A percentile compares a stretch with the other conserved stretches of the same genome.
Evolutionary conservation across 2,113 vertebrate species (phyloP).

Genomic region (Micronycteris hirsuta): DNA sequence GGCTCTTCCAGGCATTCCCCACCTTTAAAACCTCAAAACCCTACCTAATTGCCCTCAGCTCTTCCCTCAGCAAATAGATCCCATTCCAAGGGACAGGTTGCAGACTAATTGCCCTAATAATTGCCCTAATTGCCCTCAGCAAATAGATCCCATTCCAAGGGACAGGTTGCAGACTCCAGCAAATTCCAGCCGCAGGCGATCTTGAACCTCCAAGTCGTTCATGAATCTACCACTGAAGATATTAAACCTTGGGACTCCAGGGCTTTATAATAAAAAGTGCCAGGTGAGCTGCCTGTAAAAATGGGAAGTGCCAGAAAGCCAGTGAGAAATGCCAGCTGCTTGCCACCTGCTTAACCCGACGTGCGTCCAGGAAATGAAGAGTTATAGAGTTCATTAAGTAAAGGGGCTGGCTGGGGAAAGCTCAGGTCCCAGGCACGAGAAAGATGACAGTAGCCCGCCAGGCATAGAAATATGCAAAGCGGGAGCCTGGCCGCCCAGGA

Average conservation of each 20-base stretch:
- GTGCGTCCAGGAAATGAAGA: slow-evolving; percentile 18
- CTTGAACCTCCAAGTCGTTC: not conserved
- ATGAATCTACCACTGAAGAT: not conserved
- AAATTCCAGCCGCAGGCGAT: not conserved
- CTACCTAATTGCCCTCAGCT: not conserved
- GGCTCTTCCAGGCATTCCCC: not conserved
- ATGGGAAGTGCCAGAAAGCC: slow-evolving; percentile 20
- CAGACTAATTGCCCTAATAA: too few species aligned
- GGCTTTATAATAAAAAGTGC: slow-evolving; percentile 46
- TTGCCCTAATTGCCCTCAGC: slow-evolving; percentile 5
- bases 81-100: not conserved
- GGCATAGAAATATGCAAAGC: not conserved
- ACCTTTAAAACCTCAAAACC: not conserved
- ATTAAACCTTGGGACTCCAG: slow-evolving; percentile 37
- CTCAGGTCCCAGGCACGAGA: not conserved
- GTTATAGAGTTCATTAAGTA: not conserved
- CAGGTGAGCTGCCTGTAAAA: not conserved
- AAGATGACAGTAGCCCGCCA: not conserved
- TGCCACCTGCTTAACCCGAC: slow-evolving; percentile 4
- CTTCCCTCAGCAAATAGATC: slow-evolving; percentile 34
- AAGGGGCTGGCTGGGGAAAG: not conserved
- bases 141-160: not conserved
- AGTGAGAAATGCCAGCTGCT: slow-evolving; percentile 9
- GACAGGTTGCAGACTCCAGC: not conserved
- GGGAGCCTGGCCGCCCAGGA: not conserved